phyloP scores from a whole-genome alignment of 2,888 invertebrate genomes.

The Macrophya annulata region DNA sequence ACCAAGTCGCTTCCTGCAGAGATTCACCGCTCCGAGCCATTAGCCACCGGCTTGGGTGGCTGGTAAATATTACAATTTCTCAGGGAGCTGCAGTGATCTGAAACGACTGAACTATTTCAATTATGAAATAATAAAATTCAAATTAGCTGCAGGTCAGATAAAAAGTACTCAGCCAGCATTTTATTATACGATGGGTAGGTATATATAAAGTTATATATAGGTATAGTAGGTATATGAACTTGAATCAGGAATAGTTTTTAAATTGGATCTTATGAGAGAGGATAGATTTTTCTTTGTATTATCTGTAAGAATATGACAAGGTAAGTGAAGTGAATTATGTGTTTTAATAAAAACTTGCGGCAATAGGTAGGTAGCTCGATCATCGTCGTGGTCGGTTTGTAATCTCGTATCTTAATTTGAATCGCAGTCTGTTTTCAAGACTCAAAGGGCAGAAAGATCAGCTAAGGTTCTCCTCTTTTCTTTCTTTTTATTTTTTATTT shows the following conservation, averaged over 20 bases:
- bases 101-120: constrained; percentile 48
- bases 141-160: constrained; percentile 46
- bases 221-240: not conserved
- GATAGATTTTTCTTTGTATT: constrained; percentile 51
- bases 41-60: constrained; percentile 32
- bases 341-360: constrained; percentile 45
- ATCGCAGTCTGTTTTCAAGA: constrained; percentile 25
- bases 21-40: constrained; percentile 35
- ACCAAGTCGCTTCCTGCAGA: not conserved
- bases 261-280: constrained; percentile 67
- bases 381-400: not conserved
- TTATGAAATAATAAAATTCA: constrained; percentile 52
- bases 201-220: not conserved
- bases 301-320: constrained; percentile 62
- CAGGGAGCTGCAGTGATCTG: constrained; percentile 18
- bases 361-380: constrained; percentile 31
- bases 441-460: constrained; percentile 20
- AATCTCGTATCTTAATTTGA: constrained; percentile 37
- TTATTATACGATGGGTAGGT: constrained; percentile 6
- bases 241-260: constrained; percentile 65
- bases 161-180: constrained; percentile 43
- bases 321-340: constrained; percentile 53
- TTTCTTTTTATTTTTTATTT: not conserved
- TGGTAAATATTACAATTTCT: constrained; percentile 51
- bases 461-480: not conserved